phyloP scores from a whole-genome alignment of 92 coral and sea anemone species.

The Siderastrea siderea region DNA sequence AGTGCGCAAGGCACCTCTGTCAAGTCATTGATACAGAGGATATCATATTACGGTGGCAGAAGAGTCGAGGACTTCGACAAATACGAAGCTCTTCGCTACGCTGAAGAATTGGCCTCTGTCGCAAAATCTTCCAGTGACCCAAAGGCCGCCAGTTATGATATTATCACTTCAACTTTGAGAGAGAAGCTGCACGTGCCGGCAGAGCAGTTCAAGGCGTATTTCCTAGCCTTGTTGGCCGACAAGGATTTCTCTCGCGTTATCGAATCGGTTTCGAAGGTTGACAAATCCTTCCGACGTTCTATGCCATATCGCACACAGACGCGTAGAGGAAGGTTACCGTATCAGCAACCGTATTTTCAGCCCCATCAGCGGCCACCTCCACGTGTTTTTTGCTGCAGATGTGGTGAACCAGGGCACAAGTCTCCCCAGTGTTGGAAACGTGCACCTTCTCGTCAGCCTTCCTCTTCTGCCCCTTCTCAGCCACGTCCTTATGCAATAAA shows the following conservation, averaged over 20 bases:
- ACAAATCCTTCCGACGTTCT: constrained; percentile 41
- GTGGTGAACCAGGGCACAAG: too few relatives aligned
- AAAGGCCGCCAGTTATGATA: too few relatives aligned
- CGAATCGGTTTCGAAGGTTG: constrained; percentile 45
- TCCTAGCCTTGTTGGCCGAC: constrained; percentile 57
- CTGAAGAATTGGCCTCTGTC: constrained; percentile 64
- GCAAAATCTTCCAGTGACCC: too few relatives aligned
- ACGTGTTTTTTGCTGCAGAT: too few relatives aligned
- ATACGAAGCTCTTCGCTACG: constrained; percentile 58
- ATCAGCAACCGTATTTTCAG: constrained; percentile 11
- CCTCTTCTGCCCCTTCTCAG: too few relatives aligned
- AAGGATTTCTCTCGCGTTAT: constrained; percentile 44
- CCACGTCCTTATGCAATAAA: too few relatives aligned
- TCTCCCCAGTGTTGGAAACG: too few relatives aligned
- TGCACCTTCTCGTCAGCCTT: too few relatives aligned
- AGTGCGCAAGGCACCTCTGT: constrained; percentile 49
- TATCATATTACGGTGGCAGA: constrained; percentile 55
- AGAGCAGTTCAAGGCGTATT: constrained; percentile 49
- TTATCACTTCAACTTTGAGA: too few relatives aligned
- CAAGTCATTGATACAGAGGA: constrained; percentile 27
- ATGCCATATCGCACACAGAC: constrained; percentile 38
- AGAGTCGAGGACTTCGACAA: constrained; percentile 49
- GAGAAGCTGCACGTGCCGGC: constrained; percentile 32
- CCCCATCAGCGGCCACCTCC: too few relatives aligned
- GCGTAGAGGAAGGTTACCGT: constrained; percentile 41